A percentile compares a stretch with the other conserved stretches of the same genome.
These are phyloP conservation scores for Scaptomyza graminum DNA, from an alignment of 1,140 invertebrate species.

Conservation along the genomic window DNA sequence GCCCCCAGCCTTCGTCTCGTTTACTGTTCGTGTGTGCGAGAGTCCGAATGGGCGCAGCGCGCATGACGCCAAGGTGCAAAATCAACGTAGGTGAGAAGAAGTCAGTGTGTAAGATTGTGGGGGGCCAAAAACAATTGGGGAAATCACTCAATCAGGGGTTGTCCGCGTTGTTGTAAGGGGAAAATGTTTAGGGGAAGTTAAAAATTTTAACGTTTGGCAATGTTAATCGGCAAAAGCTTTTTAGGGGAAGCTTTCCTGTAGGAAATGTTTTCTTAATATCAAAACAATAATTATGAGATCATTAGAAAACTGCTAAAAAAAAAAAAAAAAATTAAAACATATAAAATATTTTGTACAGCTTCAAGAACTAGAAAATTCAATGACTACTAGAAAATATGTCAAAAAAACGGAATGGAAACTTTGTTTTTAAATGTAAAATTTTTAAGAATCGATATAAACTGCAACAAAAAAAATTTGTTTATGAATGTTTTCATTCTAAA, in stretches of 20 bases:
- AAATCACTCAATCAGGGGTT: constrained; percentile 27
- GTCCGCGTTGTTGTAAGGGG: constrained; percentile 62
- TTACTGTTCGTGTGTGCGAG: constrained; percentile 33
- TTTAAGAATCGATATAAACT: too few species aligned
- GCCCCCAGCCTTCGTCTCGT: not conserved
- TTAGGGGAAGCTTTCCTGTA: constrained; percentile 20
- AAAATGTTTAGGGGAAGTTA: constrained; percentile 11
- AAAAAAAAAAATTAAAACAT: too few species aligned
- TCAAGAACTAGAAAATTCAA: too few species aligned
- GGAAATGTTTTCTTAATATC: not conserved
- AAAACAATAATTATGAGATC: not conserved
- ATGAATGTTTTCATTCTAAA: too few species aligned
- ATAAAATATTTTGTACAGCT: too few species aligned
- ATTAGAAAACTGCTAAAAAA: too few species aligned
- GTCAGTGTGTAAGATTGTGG: constrained; percentile 33
- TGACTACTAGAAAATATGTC: too few species aligned
- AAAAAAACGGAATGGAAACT: too few species aligned
- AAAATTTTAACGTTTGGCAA: constrained; percentile 7
- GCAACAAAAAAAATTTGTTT: too few species aligned
- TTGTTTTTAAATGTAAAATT: too few species aligned
- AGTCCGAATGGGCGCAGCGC: constrained; percentile 68
- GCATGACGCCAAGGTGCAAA: constrained; percentile 77
- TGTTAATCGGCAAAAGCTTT: constrained; percentile 31
- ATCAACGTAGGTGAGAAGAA: constrained; percentile 56
- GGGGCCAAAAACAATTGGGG: constrained; percentile 12